Base-by-base conservation (phyloP, 2,888 invertebrate genomes). In the Gymnoscelis rufifasciata region DNA sequence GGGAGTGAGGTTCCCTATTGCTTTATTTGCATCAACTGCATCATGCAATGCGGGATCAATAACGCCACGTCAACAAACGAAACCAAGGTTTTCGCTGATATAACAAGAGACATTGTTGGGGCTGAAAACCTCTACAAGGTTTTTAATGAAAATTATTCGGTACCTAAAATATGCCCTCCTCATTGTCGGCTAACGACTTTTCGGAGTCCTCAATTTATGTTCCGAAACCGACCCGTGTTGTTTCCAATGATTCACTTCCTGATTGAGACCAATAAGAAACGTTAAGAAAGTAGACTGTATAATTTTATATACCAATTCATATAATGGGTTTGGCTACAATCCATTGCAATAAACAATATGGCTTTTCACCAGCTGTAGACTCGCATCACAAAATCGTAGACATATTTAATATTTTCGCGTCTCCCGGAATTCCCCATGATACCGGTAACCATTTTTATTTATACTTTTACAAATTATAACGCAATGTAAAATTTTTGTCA, bases 241-340 rank as follows among this genome's bases (percentile, higher is more conserved):
- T 19, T 10, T 35, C 26, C 26, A 37, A 37, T 37, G 24, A 37
- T 35, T 35, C 19, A 35, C 35, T 35, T 35, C 33, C 33, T 14
- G 30, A 15, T 26, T 26, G 12, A n/a, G 24, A 11, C 10, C 8
- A 31, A 27, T 26, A 27, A 6, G 26, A 33, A 24, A 10, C 41
- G 23, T 37, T 28, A 43, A n/a, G 3, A 27, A 11, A 24, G 28
- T 39, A 7, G 23, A 45, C 14, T 33, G 35, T 23, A 29, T 29
- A 6, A 33, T 38, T 44, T 27, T 28, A 45, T 29, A 29, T 29
- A 23, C 27, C 26, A 36, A 24, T 40, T 35, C 31, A 40, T 40
- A n/a, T 37, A 31, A 48, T 37, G 29, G 33, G 31, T 23, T 44
- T 49, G 48, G 48, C 43, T 43, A 28, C 38, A 14, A 14, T 41